Evolutionary conservation across 2,797 vertebrate genomes (phyloP).

Genomic region (Lagorchestes hirsutus): DNA sequence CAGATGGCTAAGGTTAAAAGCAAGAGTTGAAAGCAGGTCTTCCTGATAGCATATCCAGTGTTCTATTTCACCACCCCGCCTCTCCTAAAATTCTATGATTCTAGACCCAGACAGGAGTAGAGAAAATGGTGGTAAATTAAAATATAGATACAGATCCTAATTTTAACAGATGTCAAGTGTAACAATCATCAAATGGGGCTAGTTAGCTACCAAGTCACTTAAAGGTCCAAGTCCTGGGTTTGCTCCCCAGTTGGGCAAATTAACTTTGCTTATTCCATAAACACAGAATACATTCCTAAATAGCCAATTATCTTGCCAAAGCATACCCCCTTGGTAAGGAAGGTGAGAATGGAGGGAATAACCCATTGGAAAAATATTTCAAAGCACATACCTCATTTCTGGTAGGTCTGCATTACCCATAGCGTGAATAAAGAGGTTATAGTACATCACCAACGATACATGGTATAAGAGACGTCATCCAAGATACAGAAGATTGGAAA

Average conservation of each 20-base stretch:
- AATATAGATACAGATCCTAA: neutral
- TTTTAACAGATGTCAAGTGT: neutral
- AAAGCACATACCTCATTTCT: neutral
- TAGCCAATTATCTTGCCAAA: neutral
- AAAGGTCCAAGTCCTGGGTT: neutral
- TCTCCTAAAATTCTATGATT: neutral
- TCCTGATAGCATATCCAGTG: neutral
- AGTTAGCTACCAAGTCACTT: neutral
- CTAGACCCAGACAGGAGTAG: neutral
- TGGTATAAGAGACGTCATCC: neutral
- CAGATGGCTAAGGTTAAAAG: neutral
- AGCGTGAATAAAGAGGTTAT: neutral
- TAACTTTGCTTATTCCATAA: neutral
- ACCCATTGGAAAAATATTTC: neutral
- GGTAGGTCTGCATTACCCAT: neutral
- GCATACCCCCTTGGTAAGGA: neutral
- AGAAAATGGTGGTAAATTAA: neutral
- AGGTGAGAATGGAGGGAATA: neutral
- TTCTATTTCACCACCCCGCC: neutral
- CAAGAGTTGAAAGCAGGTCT: neutral
- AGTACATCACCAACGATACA: neutral
- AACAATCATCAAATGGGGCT: neutral
- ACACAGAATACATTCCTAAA: neutral
- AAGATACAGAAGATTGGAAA: neutral
- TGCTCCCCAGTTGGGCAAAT: neutral